These are phyloP conservation scores for Petrolisthes cinctipes DNA, from an alignment of 2,888 invertebrate species.

Conservation along the genomic window DNA sequence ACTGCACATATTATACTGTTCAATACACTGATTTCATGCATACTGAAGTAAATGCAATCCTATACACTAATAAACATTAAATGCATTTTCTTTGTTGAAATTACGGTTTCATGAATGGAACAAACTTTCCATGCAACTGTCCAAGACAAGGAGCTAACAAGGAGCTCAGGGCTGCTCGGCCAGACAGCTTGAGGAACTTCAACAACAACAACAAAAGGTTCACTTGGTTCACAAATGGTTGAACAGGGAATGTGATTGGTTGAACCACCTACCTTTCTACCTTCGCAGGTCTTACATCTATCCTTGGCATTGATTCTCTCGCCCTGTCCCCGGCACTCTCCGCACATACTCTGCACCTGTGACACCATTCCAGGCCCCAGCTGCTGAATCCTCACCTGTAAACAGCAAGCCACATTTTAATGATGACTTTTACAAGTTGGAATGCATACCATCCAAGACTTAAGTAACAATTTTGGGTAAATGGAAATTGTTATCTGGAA, in stretches of 20 bases:
- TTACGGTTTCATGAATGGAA: too few relatives aligned
- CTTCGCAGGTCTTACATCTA: conserved; percentile 92
- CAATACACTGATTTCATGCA: too few relatives aligned
- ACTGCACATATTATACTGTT: too few relatives aligned
- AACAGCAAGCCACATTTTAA: neutral
- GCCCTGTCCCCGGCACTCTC: conserved; percentile 88
- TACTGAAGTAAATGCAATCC: neutral
- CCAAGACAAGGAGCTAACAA: neutral
- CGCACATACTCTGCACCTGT: conserved; percentile 90
- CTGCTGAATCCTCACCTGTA: conserved; percentile 78
- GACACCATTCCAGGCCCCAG: conserved; percentile 85
- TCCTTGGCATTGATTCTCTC: conserved; percentile 90
- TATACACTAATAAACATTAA: neutral
- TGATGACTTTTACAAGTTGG: neutral
- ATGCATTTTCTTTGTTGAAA: neutral
- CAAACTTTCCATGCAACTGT: neutral
- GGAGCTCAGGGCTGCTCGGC: too few relatives aligned
- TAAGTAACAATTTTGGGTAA: neutral
- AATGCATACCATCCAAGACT: too few relatives aligned
- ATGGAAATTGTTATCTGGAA: neutral
- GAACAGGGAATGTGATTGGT: neutral
- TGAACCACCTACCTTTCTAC: conserved; percentile 77
- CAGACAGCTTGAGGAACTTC: too few relatives aligned
- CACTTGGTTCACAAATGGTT: neutral
- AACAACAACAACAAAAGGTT: neutral